phyloP scores from a whole-genome alignment of 2,888 invertebrate genomes.

The Homarus gammarus region DNA sequence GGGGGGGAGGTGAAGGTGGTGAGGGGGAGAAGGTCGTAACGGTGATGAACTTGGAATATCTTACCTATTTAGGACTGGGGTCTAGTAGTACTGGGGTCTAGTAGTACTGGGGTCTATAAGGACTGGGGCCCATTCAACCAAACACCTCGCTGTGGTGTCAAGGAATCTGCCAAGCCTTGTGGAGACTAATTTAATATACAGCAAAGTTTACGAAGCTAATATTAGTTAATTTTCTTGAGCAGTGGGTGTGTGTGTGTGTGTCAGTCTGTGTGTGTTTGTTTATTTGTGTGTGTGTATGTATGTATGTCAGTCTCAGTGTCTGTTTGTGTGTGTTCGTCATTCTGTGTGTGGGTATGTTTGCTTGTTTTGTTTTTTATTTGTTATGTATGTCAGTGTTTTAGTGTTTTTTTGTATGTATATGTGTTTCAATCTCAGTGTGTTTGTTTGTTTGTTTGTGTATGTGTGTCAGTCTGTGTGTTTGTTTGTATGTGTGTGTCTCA shows the following conservation, averaged over 20 bases:
- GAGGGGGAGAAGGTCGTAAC: neutral
- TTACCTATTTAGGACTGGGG: too few relatives aligned
- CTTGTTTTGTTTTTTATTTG: neutral
- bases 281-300: neutral
- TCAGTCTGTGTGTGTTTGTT: too few relatives aligned
- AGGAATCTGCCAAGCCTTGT: too few relatives aligned
- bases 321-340: neutral
- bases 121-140: too few relatives aligned
- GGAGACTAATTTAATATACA: neutral
- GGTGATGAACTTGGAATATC: too few relatives aligned
- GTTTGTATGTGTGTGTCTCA: neutral
- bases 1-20: neutral
- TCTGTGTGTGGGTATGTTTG: neutral
- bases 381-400: neutral
- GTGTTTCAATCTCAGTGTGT: neutral
- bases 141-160: too few relatives aligned
- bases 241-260: neutral
- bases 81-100: too few relatives aligned
- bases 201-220: neutral
- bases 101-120: too few relatives aligned
- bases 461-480: neutral
- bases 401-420: too few relatives aligned
- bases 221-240: neutral
- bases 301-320: neutral
- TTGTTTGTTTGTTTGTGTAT: neutral